phyloP scores from a whole-genome alignment of 2,888 invertebrate species.

The Sphaerophoria taeniata region DNA sequence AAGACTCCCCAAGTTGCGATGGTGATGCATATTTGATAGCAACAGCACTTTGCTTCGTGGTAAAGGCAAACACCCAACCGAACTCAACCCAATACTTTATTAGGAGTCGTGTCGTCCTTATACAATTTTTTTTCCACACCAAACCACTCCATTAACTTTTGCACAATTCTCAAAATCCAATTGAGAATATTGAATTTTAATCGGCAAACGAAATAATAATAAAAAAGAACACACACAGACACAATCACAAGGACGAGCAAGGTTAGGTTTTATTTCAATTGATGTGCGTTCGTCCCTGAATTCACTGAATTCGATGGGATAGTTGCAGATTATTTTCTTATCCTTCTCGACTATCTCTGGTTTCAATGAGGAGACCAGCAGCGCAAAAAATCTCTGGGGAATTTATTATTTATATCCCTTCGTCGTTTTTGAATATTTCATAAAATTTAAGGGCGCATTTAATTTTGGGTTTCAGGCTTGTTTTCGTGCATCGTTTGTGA shows the following conservation, averaged over 20 bases:
- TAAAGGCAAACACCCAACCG: background rate
- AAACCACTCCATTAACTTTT: slow-evolving; percentile 7
- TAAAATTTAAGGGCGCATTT: slow-evolving; percentile 58
- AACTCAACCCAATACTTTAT: background rate
- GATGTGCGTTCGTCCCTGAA: slow-evolving; percentile 38
- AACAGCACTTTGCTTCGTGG: slow-evolving; percentile 11
- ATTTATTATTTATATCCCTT: slow-evolving; percentile 60
- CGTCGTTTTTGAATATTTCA: slow-evolving; percentile 60
- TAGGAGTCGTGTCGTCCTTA: background rate
- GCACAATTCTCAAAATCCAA: slow-evolving; percentile 66
- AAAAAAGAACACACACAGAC: background rate
- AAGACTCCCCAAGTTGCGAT: slow-evolving; percentile 9
- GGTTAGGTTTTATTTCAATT: slow-evolving; percentile 52
- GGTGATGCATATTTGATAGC: slow-evolving; percentile 43
- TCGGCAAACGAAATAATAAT: slow-evolving; percentile 46
- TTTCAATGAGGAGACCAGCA: background rate
- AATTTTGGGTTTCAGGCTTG: slow-evolving; percentile 13
- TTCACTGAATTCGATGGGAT: slow-evolving; percentile 5
- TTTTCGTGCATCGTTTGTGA: slow-evolving; percentile 4
- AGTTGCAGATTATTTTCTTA: background rate
- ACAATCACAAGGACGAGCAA: background rate
- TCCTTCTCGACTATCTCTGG: background rate
- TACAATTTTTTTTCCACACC: background rate
- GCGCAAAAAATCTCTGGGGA: background rate
- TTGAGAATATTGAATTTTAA: slow-evolving; percentile 73